phyloP scores from a whole-genome alignment of 2,797 vertebrate species.

The Acomys russatus region DNA sequence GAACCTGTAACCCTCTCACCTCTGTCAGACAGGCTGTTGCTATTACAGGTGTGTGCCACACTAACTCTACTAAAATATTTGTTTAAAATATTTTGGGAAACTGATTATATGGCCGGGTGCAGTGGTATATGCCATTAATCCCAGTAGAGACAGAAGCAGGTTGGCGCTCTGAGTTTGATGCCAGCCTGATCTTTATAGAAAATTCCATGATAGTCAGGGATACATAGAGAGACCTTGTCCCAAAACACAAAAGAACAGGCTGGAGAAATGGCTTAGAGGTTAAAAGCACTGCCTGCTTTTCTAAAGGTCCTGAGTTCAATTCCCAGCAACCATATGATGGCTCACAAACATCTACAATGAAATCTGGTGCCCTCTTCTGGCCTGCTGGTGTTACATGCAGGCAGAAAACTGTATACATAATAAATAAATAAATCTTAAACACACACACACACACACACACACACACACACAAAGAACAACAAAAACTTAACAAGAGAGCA shows the following conservation, averaged over 20 bases:
- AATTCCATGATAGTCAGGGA: not conserved
- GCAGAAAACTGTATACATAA: too few species aligned
- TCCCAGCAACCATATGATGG: too few species aligned
- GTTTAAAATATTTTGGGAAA: conserved; percentile 49
- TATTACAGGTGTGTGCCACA: not conserved
- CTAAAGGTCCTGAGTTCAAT: too few species aligned
- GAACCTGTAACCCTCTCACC: not conserved
- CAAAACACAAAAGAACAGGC: not conserved
- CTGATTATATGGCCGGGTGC: not conserved
- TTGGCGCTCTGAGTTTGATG: not conserved
- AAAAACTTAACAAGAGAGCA: not conserved
- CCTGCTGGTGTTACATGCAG: too few species aligned
- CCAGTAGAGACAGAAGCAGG: not conserved
- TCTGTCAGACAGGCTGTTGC: not conserved
- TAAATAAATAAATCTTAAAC: too few species aligned
- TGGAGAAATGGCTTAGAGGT: too few species aligned
- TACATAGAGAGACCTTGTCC: not conserved
- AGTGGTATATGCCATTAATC: not conserved
- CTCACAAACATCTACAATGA: too few species aligned
- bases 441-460: not conserved
- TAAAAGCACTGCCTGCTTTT: too few species aligned
- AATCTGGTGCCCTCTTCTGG: too few species aligned
- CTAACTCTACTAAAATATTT: not conserved
- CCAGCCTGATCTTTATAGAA: not conserved
- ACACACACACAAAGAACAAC: not conserved